Evolutionary conservation across 2,113 vertebrate genomes (phyloP).

Genomic region (Hirundichthys speculiger): DNA sequence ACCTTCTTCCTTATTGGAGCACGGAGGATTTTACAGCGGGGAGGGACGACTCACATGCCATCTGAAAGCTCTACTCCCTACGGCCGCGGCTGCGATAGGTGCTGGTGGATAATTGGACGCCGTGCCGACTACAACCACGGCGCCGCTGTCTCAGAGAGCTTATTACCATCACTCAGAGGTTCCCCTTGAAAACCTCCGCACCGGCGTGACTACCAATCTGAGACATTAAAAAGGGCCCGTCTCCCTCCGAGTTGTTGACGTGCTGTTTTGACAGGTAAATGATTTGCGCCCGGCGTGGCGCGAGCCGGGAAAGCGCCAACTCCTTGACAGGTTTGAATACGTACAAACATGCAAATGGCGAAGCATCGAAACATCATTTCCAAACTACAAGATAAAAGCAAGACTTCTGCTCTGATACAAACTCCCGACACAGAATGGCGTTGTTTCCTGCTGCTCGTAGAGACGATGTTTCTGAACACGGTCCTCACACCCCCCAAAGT

Average conservation of each 20-base stretch:
- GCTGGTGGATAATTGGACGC: slow-evolving; percentile 75
- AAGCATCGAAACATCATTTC: no score
- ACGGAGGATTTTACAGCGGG: slow-evolving; percentile 24
- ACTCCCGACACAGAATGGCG: no score
- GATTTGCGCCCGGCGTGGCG: slow-evolving; percentile 28
- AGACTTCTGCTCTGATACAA: no score
- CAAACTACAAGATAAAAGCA: no score
- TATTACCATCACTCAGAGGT: slow-evolving; percentile 77
- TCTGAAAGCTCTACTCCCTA: slow-evolving; percentile 44
- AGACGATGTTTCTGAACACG: no score
- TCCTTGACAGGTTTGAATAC: background rate
- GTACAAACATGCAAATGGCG: background rate
- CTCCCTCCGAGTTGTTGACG: slow-evolving; percentile 21
- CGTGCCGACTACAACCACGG: slow-evolving; percentile 54
- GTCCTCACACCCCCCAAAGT: no score
- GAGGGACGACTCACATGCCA: slow-evolving; percentile 27
- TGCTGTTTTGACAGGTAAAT: slow-evolving; percentile 48
- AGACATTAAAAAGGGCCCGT: slow-evolving; percentile 46
- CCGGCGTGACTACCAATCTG: slow-evolving; percentile 35
- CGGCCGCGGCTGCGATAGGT: slow-evolving; percentile 68
- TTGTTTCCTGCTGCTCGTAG: no score
- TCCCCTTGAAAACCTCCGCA: slow-evolving; percentile 33
- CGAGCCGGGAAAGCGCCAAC: background rate
- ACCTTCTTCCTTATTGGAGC: slow-evolving; percentile 47
- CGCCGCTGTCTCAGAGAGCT: slow-evolving; percentile 68